A percentile compares a stretch with the other conserved stretches of the same genome.
These are phyloP conservation scores for Hemicentrotus pulcherrimus DNA, from an alignment of 35 echinoderm and acorn worm species.

Conservation along the genomic window DNA sequence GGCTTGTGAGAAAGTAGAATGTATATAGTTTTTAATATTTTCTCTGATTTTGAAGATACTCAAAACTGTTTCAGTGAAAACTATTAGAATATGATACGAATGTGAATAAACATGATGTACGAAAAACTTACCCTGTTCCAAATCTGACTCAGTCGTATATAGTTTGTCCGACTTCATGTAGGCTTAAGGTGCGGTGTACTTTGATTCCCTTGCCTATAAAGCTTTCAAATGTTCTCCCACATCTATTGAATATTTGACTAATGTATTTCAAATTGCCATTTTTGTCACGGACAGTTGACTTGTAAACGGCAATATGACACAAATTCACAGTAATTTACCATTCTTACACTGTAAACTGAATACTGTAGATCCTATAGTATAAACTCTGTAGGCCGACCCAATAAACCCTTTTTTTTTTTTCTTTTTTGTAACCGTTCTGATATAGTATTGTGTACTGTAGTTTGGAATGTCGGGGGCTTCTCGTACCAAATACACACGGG, in stretches of 20 bases:
- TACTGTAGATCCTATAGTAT: not conserved
- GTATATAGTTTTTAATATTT: too few relatives aligned
- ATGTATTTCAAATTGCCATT: not conserved
- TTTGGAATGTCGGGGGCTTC: conserved; percentile 4
- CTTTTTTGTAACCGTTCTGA: not conserved
- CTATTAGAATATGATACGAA: too few relatives aligned
- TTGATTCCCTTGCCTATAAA: not conserved
- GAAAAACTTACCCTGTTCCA: not conserved
- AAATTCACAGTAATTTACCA: not conserved
- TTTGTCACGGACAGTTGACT: not conserved
- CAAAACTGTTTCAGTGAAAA: too few relatives aligned
- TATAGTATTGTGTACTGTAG: not conserved
- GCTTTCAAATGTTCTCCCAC: not conserved
- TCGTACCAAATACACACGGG: not conserved
- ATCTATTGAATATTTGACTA: not conserved
- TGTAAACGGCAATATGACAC: not conserved
- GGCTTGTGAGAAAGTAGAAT: too few relatives aligned
- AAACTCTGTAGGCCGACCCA: not conserved
- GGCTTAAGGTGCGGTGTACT: not conserved
- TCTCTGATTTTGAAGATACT: too few relatives aligned
- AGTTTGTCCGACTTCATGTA: not conserved
- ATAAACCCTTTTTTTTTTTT: too few relatives aligned
- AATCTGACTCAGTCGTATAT: not conserved
- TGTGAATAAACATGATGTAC: not conserved
- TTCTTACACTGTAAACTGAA: not conserved